phyloP scores from a whole-genome alignment of 2,888 invertebrate genomes.

The Crioceris asparagi region DNA sequence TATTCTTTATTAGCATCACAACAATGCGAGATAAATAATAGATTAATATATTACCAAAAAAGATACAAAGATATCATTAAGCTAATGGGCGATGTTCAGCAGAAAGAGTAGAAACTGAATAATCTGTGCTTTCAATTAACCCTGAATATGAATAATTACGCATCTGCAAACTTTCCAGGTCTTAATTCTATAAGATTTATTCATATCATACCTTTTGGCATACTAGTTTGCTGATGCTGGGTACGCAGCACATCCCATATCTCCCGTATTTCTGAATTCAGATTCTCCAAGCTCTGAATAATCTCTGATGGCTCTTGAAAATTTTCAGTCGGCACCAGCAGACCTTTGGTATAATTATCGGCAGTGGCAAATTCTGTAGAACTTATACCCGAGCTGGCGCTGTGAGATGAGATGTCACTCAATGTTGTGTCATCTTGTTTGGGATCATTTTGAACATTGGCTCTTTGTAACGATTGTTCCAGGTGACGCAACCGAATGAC shows the following conservation, averaged over 20 bases:
- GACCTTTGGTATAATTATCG: slow-evolving; percentile 28
- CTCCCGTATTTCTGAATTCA: slow-evolving; percentile 60
- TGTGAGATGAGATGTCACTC: slow-evolving; percentile 54
- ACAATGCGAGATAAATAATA: too few species aligned
- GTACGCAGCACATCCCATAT: slow-evolving; percentile 57
- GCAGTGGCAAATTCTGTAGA: slow-evolving; percentile 56
- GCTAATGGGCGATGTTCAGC: too few species aligned
- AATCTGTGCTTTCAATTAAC: too few species aligned
- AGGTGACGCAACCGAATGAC: slow-evolving; percentile 69
- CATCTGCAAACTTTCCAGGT: too few species aligned
- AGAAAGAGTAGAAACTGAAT: too few species aligned
- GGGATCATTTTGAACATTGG: slow-evolving; percentile 38
- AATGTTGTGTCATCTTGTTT: slow-evolving; percentile 49
- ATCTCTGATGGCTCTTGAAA: slow-evolving; percentile 58
- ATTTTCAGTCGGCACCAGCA: slow-evolving; percentile 34
- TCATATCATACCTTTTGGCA: slow-evolving; percentile 35
- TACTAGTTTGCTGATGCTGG: slow-evolving; percentile 43
- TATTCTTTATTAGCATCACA: too few species aligned
- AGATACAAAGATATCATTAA: too few species aligned
- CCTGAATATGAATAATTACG: too few species aligned
- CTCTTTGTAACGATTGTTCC: slow-evolving; percentile 62
- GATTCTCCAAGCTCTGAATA: slow-evolving; percentile 56
- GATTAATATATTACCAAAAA: too few species aligned
- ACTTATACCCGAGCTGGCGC: slow-evolving; percentile 52
- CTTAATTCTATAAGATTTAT: too few species aligned